These are phyloP conservation scores for Standfussiana lucernea DNA, from an alignment of 2,888 invertebrate species.

Conservation along the genomic window DNA sequence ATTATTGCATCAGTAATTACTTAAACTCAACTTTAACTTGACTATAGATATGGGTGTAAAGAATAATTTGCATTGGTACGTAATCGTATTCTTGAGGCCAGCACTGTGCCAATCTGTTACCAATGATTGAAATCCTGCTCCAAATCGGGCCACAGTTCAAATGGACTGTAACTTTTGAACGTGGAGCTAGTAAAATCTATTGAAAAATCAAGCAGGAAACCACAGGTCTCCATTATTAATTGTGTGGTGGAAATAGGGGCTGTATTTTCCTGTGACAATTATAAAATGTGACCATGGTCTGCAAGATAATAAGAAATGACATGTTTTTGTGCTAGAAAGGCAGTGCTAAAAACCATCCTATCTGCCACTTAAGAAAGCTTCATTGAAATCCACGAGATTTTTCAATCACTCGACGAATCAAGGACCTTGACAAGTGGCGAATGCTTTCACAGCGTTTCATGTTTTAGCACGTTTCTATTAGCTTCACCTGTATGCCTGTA, in stretches of 20 bases:
- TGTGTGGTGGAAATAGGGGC: background rate
- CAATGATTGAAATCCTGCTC: constrained; percentile 26
- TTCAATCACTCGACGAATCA: no score
- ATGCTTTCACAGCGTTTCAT: no score
- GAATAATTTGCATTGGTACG: background rate
- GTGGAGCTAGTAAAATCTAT: constrained; percentile 14
- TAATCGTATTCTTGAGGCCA: background rate
- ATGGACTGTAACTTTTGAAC: constrained; percentile 18
- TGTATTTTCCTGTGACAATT: background rate
- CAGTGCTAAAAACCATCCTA: no score
- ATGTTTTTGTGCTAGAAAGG: background rate
- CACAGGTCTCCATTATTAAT: no score
- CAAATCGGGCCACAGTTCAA: constrained; percentile 16
- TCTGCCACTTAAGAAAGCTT: no score
- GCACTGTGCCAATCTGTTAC: background rate
- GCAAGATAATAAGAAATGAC: background rate
- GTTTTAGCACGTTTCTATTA: no score
- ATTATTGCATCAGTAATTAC: no score
- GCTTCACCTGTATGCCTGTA: no score
- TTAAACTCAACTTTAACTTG: no score
- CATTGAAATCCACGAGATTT: no score
- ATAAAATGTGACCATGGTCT: background rate
- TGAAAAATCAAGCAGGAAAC: background rate
- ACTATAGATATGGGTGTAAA: no score
- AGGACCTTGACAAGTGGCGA: no score